A percentile compares a stretch with the other conserved stretches of the same genome.
These are phyloP conservation scores for Siniperca knerii DNA, from an alignment of 2,113 vertebrate species.

Conservation along the genomic window DNA sequence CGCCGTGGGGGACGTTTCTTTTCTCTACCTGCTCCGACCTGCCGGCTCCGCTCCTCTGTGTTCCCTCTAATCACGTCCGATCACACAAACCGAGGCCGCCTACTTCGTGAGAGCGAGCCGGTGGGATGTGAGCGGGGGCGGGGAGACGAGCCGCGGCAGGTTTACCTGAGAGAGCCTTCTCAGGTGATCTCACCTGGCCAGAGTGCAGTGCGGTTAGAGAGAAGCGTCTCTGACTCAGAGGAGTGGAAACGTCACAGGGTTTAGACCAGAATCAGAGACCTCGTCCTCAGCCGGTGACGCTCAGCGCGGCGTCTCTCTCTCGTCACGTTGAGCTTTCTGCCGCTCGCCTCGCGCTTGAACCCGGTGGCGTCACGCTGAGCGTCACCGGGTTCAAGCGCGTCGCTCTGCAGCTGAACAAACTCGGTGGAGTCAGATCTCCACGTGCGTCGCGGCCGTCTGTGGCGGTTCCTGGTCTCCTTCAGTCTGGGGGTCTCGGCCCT, in stretches of 20 bases:
- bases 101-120: not conserved
- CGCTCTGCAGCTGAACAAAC: conserved; percentile 56
- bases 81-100: not conserved
- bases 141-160: conserved; percentile 26
- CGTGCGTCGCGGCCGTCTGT: too few species aligned
- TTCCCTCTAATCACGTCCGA: not conserved
- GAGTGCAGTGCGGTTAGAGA: not conserved
- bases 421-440: too few species aligned
- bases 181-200: conserved; percentile 38
- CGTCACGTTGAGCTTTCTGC: conserved; percentile 26
- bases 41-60: not conserved
- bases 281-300: not conserved
- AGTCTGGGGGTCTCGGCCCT: too few species aligned
- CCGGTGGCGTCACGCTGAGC: conserved; percentile 9
- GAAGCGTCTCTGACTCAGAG: not conserved
- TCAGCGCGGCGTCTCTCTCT: not conserved
- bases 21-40: conserved; percentile 66
- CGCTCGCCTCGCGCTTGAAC: not conserved
- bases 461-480: too few species aligned
- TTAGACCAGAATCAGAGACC: not conserved
- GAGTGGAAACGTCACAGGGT: not conserved
- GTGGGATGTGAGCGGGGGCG: conserved; percentile 17
- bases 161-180: not conserved
- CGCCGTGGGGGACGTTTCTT: conserved; percentile 38
- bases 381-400: conserved; percentile 50